These are phyloP conservation scores for Schizaphis graminum DNA, from an alignment of 2,888 invertebrate genomes.

Conservation along the genomic window DNA sequence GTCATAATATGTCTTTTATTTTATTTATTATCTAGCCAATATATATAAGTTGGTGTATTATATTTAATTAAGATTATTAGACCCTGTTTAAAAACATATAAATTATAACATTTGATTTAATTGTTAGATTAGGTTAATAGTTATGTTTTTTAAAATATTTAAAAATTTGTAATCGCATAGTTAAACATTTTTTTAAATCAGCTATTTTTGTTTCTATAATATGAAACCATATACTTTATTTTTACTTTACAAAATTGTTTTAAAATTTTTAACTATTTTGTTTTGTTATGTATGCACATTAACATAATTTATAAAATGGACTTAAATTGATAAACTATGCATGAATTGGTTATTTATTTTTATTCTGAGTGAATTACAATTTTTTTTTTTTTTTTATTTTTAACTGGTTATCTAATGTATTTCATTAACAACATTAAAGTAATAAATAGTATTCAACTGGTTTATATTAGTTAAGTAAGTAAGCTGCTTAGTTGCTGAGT, in stretches of 20 bases:
- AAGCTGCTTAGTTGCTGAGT: not conserved
- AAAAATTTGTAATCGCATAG: not conserved
- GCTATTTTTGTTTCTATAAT: not conserved
- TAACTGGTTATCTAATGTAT: not conserved
- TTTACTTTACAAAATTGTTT: not conserved
- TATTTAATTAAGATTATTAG: not conserved
- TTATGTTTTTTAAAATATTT: not conserved
- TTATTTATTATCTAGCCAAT: not conserved
- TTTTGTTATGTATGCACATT: not conserved
- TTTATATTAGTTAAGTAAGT: not conserved
- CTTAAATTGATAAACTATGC: not conserved
- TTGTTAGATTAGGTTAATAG: not conserved
- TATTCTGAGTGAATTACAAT: not conserved
- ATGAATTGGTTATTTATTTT: not conserved
- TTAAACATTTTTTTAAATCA: not conserved
- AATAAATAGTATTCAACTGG: not conserved
- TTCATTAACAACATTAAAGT: not conserved
- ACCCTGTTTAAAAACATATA: not conserved
- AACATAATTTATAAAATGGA: no score
- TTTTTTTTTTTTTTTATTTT: not conserved
- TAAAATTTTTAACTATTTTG: not conserved
- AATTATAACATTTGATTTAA: not conserved
- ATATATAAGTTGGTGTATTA: not conserved
- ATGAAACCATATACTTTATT: not conserved
- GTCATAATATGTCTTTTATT: not conserved